Evolutionary conservation across 2,797 vertebrate species (phyloP).

Genomic region (Aplochiton taeniatus): DNA sequence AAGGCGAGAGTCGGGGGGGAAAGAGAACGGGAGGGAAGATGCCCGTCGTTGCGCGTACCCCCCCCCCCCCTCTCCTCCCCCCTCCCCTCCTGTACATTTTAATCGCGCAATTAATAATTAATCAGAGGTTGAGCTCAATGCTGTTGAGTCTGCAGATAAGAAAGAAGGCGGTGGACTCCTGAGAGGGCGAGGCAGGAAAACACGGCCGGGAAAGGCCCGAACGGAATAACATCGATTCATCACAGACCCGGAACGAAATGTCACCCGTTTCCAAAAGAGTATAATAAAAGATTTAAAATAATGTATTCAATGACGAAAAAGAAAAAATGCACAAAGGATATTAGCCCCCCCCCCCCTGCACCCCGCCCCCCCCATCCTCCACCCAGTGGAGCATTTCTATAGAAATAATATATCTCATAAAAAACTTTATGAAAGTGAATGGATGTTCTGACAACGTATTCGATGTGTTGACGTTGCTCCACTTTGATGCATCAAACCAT

Average conservation of each 20-base stretch:
- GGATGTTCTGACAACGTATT: too few relatives aligned
- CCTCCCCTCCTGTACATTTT: constrained; percentile 46
- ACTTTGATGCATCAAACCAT: too few relatives aligned
- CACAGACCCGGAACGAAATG: constrained; percentile 37
- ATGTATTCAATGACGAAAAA: constrained; percentile 4
- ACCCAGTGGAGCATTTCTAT: too few relatives aligned
- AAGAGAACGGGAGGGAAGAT: neutral
- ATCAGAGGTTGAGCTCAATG: constrained; percentile 64
- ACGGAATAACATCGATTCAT: constrained; percentile 26
- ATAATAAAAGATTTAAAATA: neutral
- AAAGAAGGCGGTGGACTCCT: constrained; percentile 53
- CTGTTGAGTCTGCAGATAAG: constrained; percentile 71
- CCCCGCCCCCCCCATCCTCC: too few relatives aligned
- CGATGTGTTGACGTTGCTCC: too few relatives aligned
- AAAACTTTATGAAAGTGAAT: too few relatives aligned
- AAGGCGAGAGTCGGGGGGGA: too few relatives aligned
- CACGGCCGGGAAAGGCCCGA: constrained; percentile 33
- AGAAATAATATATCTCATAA: too few relatives aligned
- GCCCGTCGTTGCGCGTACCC: neutral
- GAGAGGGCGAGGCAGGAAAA: constrained; percentile 41
- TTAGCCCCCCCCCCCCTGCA: too few relatives aligned
- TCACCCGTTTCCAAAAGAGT: constrained; percentile 33
- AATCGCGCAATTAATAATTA: constrained; percentile 73
- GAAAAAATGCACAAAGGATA: constrained; percentile 18
- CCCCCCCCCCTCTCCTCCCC: neutral